These are phyloP conservation scores for Xenopus borealis DNA, from an alignment of 2,113 vertebrate species.

Conservation along the genomic window DNA sequence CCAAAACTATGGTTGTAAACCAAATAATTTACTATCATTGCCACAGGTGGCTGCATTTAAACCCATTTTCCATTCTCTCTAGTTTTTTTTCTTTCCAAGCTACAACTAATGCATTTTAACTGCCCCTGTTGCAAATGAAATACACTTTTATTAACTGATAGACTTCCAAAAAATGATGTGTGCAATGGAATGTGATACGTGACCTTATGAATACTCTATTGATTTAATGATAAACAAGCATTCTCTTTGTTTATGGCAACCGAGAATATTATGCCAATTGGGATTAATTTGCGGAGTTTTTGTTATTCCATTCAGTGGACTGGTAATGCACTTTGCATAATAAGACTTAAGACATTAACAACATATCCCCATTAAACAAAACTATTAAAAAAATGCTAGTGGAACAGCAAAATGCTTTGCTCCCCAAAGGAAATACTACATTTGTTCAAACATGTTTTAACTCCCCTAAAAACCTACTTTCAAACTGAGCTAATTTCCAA, in stretches of 20 bases:
- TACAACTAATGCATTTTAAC: conserved; percentile 23
- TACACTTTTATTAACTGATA: conserved; percentile 27
- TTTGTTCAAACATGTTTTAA: no score
- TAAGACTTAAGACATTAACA: no score
- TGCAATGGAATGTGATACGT: conserved; percentile 19
- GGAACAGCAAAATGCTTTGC: no score
- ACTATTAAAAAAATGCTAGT: no score
- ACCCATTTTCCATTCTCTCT: conserved; percentile 29
- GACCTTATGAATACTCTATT: background rate
- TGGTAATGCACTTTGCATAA: no score
- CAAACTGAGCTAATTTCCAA: no score
- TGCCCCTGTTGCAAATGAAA: conserved; percentile 18
- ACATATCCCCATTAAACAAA: no score
- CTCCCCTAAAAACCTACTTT: no score
- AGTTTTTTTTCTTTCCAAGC: conserved; percentile 31
- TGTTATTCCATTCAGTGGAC: no score
- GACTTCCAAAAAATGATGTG: conserved; percentile 31
- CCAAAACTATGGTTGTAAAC: conserved; percentile 43
- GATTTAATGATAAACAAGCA: conserved; percentile 7
- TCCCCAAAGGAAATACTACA: no score
- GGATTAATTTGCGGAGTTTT: background rate
- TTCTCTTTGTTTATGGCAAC: conserved; percentile 6
- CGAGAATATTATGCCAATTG: background rate
- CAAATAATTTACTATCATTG: conserved; percentile 42
- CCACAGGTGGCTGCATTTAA: conserved; percentile 42